Evolutionary conservation across 2,888 invertebrate species (phyloP).

Genomic region (Limnephilus rhombicus): DNA sequence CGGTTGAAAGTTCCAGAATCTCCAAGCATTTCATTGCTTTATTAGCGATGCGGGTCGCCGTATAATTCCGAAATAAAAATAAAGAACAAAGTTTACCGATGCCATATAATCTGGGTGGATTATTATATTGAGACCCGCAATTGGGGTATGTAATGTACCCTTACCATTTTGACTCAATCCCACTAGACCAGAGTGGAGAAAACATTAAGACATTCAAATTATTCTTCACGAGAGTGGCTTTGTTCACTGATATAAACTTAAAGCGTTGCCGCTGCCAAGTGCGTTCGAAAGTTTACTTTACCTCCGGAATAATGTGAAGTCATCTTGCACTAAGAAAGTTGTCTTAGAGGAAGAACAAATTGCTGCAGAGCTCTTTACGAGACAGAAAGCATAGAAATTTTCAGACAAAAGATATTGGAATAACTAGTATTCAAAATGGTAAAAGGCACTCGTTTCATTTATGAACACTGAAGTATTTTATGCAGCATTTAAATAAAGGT

Average conservation of each 20-base stretch:
- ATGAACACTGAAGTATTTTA: background rate
- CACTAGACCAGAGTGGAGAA: background rate
- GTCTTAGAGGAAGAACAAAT: slow-evolving; percentile 31
- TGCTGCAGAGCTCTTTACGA: slow-evolving; percentile 6
- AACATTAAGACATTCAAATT: background rate
- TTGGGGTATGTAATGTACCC: background rate
- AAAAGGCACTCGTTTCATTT: background rate
- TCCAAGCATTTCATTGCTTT: slow-evolving; percentile 60
- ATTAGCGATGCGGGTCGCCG: slow-evolving; percentile 58
- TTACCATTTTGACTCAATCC: background rate
- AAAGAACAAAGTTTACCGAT: slow-evolving; percentile 55
- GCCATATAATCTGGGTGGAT: background rate
- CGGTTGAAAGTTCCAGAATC: background rate
- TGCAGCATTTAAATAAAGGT: background rate
- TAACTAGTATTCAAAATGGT: background rate
- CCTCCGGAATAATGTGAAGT: slow-evolving; percentile 46
- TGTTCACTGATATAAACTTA: background rate
- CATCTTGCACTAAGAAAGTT: slow-evolving; percentile 44
- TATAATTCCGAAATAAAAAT: slow-evolving; percentile 63
- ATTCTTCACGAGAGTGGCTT: background rate
- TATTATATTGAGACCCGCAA: slow-evolving; percentile 14
- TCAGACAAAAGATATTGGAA: background rate
- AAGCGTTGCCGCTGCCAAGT: slow-evolving; percentile 33
- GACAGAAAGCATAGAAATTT: background rate
- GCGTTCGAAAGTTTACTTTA: slow-evolving; percentile 6